Evolutionary conservation across 2,888 invertebrate genomes (phyloP).

Genomic region (Hirtodrosophila duncani): DNA sequence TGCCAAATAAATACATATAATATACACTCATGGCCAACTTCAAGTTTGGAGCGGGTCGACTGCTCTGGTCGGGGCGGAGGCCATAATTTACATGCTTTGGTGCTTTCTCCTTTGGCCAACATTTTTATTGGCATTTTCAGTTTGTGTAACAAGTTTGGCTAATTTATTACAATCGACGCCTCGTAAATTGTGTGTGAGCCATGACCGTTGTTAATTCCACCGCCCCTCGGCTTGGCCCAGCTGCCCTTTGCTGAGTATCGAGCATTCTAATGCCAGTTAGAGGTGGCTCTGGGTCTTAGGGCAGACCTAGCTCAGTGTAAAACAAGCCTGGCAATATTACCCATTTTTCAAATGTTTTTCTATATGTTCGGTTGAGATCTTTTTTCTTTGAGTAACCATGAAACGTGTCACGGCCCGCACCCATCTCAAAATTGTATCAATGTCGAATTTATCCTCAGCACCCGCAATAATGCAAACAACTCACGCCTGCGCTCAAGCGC

Average conservation of each 20-base stretch:
- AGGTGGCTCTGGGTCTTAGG: too few species aligned
- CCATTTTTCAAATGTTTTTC: too few species aligned
- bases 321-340: too few species aligned
- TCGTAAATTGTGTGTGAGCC: conserved; percentile 55
- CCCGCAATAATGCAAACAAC: conserved; percentile 31
- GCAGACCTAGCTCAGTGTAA: too few species aligned
- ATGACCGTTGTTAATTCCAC: conserved; percentile 8
- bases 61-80: not conserved
- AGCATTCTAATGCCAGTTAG: conserved; percentile 47
- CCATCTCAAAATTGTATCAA: too few species aligned
- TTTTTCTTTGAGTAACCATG: too few species aligned
- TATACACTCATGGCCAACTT: conserved; percentile 10
- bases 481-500: conserved; percentile 25
- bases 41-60: not conserved
- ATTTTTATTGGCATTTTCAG: conserved; percentile 62
- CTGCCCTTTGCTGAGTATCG: conserved; percentile 42
- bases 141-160: conserved; percentile 57
- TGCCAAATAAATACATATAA: too few species aligned
- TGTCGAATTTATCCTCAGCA: conserved; percentile 50
- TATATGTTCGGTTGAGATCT: too few species aligned
- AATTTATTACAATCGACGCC: conserved; percentile 63
- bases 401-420: too few species aligned
- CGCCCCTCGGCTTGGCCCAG: conserved; percentile 11
- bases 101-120: conserved; percentile 42
- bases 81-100: conserved; percentile 49